These are phyloP conservation scores for Xanthia icteritia DNA, from an alignment of 2,888 invertebrate genomes.

Conservation along the genomic window DNA sequence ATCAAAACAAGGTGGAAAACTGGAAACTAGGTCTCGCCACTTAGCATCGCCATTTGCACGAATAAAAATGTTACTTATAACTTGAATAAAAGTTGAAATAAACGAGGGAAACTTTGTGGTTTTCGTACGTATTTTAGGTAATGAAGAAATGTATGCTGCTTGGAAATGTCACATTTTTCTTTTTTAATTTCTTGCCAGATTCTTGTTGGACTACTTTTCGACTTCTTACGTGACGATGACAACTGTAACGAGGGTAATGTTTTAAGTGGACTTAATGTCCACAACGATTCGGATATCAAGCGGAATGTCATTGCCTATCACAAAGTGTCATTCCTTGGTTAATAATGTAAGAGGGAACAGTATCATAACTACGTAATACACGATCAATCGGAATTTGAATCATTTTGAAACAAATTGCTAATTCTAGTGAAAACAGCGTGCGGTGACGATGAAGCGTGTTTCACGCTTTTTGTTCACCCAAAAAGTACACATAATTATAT, in stretches of 20 bases:
- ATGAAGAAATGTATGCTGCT: constrained; percentile 49
- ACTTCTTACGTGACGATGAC: constrained; percentile 27
- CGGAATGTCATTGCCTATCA: constrained; percentile 1
- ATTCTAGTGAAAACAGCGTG: no score
- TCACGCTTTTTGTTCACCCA: no score
- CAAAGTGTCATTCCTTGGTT: neutral
- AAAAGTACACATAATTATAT: no score
- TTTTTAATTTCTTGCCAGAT: constrained; percentile 24
- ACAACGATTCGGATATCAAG: constrained; percentile 36
- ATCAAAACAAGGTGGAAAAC: constrained; percentile 36
- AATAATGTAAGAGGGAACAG: neutral
- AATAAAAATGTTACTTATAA: constrained; percentile 58
- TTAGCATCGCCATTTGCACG: constrained; percentile 48
- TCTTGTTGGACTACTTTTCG: constrained; percentile 23
- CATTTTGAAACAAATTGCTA: no score
- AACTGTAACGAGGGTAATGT: constrained; percentile 43
- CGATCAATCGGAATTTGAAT: no score
- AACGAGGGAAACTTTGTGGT: constrained; percentile 46
- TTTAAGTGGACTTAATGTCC: constrained; percentile 39
- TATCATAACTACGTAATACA: no score
- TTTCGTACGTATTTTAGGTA: constrained; percentile 37
- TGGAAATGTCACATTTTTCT: constrained; percentile 31
- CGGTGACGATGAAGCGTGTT: no score
- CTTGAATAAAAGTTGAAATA: constrained; percentile 46
- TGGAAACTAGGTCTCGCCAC: constrained; percentile 51